These are phyloP conservation scores for Pyrochroa serraticornis DNA, from an alignment of 2,888 invertebrate genomes.

Conservation along the genomic window DNA sequence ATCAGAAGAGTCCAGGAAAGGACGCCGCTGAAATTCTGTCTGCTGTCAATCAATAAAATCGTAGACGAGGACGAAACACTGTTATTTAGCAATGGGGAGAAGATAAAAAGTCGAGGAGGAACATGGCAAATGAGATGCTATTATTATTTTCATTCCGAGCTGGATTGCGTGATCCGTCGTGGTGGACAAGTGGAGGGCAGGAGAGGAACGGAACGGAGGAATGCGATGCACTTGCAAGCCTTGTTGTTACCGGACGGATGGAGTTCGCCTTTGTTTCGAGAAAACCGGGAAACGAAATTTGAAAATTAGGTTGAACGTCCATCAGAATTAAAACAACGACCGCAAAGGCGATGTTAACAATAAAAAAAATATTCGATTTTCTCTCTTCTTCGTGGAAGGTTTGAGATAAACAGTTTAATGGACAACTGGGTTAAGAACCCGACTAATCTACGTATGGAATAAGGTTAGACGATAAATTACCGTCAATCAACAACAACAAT, in stretches of 20 bases:
- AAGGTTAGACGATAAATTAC: too few species aligned
- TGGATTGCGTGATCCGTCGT: slow-evolving; percentile 21
- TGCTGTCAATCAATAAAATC: slow-evolving; percentile 7
- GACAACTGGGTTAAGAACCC: too few species aligned
- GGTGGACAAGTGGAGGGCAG: slow-evolving; percentile 13
- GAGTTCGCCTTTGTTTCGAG: neutral
- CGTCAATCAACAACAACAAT: too few species aligned
- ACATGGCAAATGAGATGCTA: slow-evolving; percentile 18
- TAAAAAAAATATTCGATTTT: too few species aligned
- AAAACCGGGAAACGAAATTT: too few species aligned
- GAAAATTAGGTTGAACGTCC: too few species aligned
- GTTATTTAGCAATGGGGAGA: slow-evolving; percentile 11
- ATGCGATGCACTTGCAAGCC: slow-evolving; percentile 16
- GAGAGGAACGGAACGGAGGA: slow-evolving; percentile 8
- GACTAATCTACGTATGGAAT: too few species aligned
- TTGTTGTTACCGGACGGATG: slow-evolving; percentile 8
- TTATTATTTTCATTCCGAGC: slow-evolving; percentile 24
- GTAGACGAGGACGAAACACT: slow-evolving; percentile 9
- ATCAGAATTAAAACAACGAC: too few species aligned
- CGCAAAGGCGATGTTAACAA: too few species aligned
- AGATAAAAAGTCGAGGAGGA: slow-evolving; percentile 13
- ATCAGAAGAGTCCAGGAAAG: neutral
- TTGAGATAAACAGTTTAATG: too few species aligned
- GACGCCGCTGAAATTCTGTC: slow-evolving; percentile 8
- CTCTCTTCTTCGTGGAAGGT: too few species aligned